Evolutionary conservation across 2,888 invertebrate genomes (phyloP).

Genomic region (Lutraria lutraria): DNA sequence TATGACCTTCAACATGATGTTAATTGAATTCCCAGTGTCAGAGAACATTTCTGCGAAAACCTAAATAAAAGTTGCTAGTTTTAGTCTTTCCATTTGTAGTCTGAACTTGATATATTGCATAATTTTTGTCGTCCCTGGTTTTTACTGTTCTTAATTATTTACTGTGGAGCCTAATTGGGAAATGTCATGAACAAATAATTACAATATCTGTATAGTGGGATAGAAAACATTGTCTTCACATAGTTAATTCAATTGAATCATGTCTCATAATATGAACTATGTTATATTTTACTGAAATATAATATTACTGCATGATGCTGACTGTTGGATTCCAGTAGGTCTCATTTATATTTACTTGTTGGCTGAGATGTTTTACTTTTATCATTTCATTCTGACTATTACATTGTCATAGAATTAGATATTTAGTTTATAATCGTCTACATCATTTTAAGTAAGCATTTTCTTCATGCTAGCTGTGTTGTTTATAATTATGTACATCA

Average conservation of each 20-base stretch:
- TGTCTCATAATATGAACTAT: conserved; percentile 8
- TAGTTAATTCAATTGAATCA: not conserved
- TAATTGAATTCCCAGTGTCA: not conserved
- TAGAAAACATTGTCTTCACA: not conserved
- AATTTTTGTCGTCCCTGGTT: not conserved
- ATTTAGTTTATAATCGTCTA: no score
- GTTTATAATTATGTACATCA: no score
- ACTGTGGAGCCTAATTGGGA: not conserved
- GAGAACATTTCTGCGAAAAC: not conserved
- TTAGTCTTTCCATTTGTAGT: no score
- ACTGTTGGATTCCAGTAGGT: not conserved
- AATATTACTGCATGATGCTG: not conserved
- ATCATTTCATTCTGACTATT: no score
- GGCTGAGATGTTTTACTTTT: no score
- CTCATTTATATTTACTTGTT: not conserved
- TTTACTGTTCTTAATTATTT: not conserved
- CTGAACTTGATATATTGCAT: not conserved
- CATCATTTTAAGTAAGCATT: no score
- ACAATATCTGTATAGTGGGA: not conserved
- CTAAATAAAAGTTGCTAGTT: not conserved
- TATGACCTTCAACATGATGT: no score
- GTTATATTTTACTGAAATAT: not conserved
- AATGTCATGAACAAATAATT: conserved; percentile 10
- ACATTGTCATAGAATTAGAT: no score
- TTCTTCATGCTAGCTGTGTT: no score